Base-by-base conservation (phyloP, 2,888 invertebrate species). In the Lochmaea crataegi region DNA sequence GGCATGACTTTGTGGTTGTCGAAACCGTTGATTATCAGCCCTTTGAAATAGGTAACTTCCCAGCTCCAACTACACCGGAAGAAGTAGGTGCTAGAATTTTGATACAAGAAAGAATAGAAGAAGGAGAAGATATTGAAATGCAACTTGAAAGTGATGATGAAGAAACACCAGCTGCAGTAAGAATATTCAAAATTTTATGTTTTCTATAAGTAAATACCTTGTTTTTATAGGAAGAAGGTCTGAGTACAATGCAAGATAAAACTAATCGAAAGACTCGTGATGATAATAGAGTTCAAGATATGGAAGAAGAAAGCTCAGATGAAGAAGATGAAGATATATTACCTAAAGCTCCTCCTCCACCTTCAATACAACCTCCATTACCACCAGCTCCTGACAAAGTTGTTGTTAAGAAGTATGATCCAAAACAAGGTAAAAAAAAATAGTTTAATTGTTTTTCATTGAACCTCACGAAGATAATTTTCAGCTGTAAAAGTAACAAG, bases 1-100 rank as follows among this genome's bases (percentile, higher is more conserved):
- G 99, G 99, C 99, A 99, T 85, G 99, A 99, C 87, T 99, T 99
- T 87, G 99, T 99, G 1, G 99, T 99, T 0, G 99, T 99, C 0
- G 99, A 99, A 88, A 99, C 99, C 0, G 99, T 99, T 0, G 99
- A 99, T 87, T 99, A 99, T 86, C 97, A 98, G 80, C 95, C 96
- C 0, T 96, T 96, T 81, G 99, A 99, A 87, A 93, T 94, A 12
- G 97, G 97, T 0, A 96, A 97, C 84, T 96, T 98, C 83, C 98
- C 98, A 0, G 96, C 98, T 2, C 99, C 98, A 0, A 99, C 98
- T 0, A 98, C 97, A 6, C 98, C 98, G 0, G 94, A 97, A 77
- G 98, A 98, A 87, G 98, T 99, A 0, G 99, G 99, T 2, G 97
- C 98, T 1, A 89, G 98, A 71, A 94, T 98, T 65, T 88, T 99